Evolutionary conservation across 2,113 vertebrate species (phyloP).

Genomic region (Micronycteris hirsuta): DNA sequence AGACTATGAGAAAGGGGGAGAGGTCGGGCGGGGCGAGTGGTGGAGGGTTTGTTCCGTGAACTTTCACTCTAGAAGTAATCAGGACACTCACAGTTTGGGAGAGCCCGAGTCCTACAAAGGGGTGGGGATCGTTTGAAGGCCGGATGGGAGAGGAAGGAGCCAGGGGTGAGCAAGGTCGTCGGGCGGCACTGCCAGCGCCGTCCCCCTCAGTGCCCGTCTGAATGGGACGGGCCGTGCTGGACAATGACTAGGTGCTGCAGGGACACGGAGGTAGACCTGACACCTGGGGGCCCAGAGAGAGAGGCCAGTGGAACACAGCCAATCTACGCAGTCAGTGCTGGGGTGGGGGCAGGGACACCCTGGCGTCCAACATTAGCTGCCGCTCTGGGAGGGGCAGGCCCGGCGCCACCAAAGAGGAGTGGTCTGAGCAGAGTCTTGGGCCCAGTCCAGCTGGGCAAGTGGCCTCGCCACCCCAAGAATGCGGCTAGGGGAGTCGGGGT

Average conservation of each 20-base stretch:
- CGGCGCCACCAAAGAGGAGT: background rate
- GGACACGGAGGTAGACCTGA: background rate
- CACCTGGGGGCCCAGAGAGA: background rate
- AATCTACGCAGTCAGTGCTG: background rate
- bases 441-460: background rate
- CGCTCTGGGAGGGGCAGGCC: background rate
- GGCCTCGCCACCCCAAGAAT: background rate
- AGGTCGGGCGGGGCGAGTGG: background rate
- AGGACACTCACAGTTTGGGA: background rate
- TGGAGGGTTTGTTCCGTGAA: background rate
- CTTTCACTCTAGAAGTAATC: background rate
- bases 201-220: background rate
- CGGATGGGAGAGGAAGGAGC: background rate
- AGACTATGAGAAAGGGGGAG: background rate
- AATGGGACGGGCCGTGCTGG: background rate
- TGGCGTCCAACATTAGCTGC: background rate
- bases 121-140: background rate
- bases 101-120: background rate
- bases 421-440: background rate
- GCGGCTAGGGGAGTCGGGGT: background rate
- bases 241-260: background rate
- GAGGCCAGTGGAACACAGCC: background rate
- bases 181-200: background rate
- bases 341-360: background rate
- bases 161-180: background rate